phyloP scores from a whole-genome alignment of 1,140 invertebrate genomes.

The Zaprionus capensis region DNA sequence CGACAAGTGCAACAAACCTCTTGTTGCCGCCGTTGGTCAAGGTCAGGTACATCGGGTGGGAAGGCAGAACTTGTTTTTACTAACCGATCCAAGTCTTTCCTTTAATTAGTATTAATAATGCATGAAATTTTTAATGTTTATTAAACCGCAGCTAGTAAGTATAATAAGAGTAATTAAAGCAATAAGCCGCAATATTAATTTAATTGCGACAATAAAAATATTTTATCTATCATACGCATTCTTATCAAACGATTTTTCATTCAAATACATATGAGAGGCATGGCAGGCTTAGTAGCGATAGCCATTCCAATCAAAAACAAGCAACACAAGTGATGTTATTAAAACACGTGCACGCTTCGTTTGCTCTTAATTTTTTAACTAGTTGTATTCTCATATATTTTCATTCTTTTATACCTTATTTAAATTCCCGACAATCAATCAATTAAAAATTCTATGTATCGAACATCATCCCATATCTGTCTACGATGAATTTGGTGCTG shows the following conservation, averaged over 20 bases:
- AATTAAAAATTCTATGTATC: too few relatives aligned
- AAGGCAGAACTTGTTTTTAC: constrained; percentile 29
- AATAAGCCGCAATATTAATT: neutral
- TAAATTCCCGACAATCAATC: too few relatives aligned
- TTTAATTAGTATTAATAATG: constrained; percentile 19
- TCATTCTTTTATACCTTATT: too few relatives aligned
- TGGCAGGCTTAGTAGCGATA: neutral
- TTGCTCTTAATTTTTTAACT: too few relatives aligned
- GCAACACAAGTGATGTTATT: too few relatives aligned
- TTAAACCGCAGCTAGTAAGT: neutral
- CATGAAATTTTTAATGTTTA: neutral
- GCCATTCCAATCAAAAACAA: too few relatives aligned
- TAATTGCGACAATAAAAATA: neutral
- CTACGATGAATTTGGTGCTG: neutral
- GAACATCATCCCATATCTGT: too few relatives aligned
- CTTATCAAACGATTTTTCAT: neutral
- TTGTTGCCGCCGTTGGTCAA: constrained; percentile 42
- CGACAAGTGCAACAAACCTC: constrained; percentile 39
- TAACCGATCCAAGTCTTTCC: neutral
- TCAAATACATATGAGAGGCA: neutral
- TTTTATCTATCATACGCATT: neutral
- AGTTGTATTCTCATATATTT: too few relatives aligned
- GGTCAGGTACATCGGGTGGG: constrained; percentile 25
- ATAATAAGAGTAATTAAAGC: constrained; percentile 1
- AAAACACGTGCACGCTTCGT: too few relatives aligned